phyloP scores from a whole-genome alignment of 2,888 invertebrate genomes.

The Pseudococcus jackbeardsleyi region DNA sequence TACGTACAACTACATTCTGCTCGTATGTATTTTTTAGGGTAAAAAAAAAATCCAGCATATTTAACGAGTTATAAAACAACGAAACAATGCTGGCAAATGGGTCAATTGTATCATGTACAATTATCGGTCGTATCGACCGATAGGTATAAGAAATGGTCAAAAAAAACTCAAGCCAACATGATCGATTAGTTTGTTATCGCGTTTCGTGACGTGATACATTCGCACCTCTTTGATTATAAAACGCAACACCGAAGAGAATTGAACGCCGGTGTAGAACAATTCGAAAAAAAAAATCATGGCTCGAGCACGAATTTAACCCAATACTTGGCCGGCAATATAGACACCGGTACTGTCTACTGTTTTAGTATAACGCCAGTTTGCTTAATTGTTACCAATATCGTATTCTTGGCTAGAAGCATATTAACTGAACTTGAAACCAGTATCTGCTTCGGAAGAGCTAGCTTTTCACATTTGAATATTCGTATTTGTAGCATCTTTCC shows the following conservation, averaged over 20 bases:
- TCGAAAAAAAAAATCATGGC: not conserved
- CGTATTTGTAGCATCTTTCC: slow-evolving; percentile 24
- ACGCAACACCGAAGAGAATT: slow-evolving; percentile 5
- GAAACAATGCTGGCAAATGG: slow-evolving; percentile 4
- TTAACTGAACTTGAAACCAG: not conserved
- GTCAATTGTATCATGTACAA: slow-evolving; percentile 22
- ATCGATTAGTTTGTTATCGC: not conserved
- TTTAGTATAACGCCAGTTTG: not conserved
- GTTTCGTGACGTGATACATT: slow-evolving; percentile 36
- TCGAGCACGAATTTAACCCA: slow-evolving; percentile 16
- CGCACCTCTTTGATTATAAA: slow-evolving; percentile 19
- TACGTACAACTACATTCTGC: not conserved
- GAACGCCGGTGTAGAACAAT: slow-evolving; percentile 56
- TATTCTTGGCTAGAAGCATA: not conserved
- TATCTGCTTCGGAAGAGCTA: not conserved
- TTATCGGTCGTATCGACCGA: not conserved
- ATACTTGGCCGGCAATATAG: not conserved
- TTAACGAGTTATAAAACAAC: not conserved
- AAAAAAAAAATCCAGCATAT: slow-evolving; percentile 1
- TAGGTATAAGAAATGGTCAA: not conserved
- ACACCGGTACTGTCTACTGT: not conserved
- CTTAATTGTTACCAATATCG: not conserved
- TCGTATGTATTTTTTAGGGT: not conserved
- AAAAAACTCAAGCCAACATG: not conserved
- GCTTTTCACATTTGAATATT: slow-evolving; percentile 2